Percentiles rank a stretch among this genome's conserved stretches.
Conservation (phyloP, 2,113 vertebrate species). For the Petrocephalus zakoni region DNA sequence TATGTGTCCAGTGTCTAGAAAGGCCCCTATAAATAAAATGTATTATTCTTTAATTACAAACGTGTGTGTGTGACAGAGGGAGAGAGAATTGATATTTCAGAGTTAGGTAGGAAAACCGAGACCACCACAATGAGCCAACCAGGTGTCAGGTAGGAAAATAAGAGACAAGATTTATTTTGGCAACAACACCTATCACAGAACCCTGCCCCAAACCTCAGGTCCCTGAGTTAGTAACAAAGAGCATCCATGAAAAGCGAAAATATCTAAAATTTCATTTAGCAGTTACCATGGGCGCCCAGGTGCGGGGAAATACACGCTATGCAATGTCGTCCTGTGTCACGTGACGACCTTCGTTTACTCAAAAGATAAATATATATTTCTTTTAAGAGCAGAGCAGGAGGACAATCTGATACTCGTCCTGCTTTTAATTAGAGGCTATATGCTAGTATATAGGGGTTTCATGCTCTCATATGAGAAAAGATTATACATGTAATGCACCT, state of each 20-base stretch:
- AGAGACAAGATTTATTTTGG: slow-evolving; percentile 43
- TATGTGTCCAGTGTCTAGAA: too few relatives aligned
- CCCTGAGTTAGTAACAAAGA: slow-evolving; percentile 71
- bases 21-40: too few relatives aligned
- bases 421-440: slow-evolving; percentile 33
- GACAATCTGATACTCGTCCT: slow-evolving; percentile 36
- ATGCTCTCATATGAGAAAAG: slow-evolving; percentile 27
- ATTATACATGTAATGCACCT: slow-evolving; percentile 31
- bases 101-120: not conserved
- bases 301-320: slow-evolving; percentile 26
- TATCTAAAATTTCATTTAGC: slow-evolving; percentile 37
- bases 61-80: too few relatives aligned
- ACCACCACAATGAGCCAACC: not conserved
- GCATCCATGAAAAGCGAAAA: slow-evolving; percentile 42
- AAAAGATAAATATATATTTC: slow-evolving; percentile 43
- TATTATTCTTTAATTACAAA: not conserved
- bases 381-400: slow-evolving; percentile 47
- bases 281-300: slow-evolving; percentile 37
- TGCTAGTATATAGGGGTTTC: slow-evolving; percentile 38
- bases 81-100: not conserved
- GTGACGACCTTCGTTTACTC: slow-evolving; percentile 40
- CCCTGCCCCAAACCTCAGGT: slow-evolving; percentile 52
- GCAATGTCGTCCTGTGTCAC: slow-evolving; percentile 25
- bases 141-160: slow-evolving; percentile 35
- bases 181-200: slow-evolving; percentile 41